phyloP scores from a whole-genome alignment of 2,797 vertebrate species.

The Helostoma temminkii region DNA sequence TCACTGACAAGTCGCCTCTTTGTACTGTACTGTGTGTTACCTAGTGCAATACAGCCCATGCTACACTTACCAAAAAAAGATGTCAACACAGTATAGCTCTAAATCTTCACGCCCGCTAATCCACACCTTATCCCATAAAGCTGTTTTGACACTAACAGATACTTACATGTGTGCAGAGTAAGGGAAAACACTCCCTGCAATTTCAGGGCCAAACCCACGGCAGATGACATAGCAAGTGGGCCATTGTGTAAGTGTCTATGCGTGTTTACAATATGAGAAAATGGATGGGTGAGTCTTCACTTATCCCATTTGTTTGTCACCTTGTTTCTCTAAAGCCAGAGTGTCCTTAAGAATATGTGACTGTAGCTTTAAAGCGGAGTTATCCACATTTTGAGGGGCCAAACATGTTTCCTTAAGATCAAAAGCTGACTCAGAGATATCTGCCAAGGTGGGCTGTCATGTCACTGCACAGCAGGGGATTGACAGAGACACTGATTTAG shows the following conservation, averaged over 20 bases:
- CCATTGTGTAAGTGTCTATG: slow-evolving; percentile 47
- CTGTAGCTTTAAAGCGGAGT: slow-evolving; percentile 34
- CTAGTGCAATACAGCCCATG: slow-evolving; percentile 61
- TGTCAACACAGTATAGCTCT: slow-evolving; percentile 53
- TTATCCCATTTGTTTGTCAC: slow-evolving; percentile 49
- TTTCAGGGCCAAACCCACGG: slow-evolving; percentile 75
- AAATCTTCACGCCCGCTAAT: slow-evolving; percentile 75
- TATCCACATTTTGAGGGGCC: slow-evolving; percentile 28
- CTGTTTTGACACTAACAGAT: slow-evolving; percentile 77
- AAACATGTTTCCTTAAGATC: slow-evolving; percentile 50
- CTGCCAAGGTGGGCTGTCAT: slow-evolving; percentile 39
- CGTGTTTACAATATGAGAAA: slow-evolving; percentile 58
- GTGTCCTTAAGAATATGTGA: slow-evolving; percentile 21
- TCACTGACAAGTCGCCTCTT: slow-evolving; percentile 30
- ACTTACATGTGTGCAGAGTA: slow-evolving; percentile 77
- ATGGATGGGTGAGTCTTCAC: slow-evolving; percentile 62
- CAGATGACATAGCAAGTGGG: slow-evolving; percentile 72
- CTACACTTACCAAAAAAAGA: slow-evolving; percentile 50
- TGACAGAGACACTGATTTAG: slow-evolving; percentile 63
- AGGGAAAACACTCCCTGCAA: slow-evolving; percentile 77
- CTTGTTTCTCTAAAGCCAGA: slow-evolving; percentile 35
- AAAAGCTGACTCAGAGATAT: slow-evolving; percentile 54
- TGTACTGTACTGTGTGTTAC: slow-evolving; percentile 41
- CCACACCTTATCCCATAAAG: slow-evolving; percentile 72
- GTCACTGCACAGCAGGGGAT: slow-evolving; percentile 38